Percentiles rank a stretch among this genome's conserved stretches.
Conservation (phyloP, 2,113 vertebrate genomes). For the Amblyopsis rosae region DNA sequence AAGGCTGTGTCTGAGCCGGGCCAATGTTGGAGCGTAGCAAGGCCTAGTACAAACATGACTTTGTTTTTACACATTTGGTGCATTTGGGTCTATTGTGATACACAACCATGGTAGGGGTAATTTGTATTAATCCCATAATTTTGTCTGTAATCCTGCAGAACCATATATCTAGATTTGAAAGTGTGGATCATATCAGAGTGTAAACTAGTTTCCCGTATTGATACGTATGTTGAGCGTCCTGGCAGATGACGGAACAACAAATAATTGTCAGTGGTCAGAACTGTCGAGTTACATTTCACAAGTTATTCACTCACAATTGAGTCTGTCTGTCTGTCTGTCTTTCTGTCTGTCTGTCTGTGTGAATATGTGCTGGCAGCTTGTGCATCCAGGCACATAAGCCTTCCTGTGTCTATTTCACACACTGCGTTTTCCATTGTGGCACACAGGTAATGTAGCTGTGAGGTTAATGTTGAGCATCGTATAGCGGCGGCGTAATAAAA, state of each 20-base stretch:
- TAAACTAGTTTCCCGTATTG: constrained; percentile 41
- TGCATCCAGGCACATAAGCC: constrained; percentile 38
- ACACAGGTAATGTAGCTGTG: constrained; percentile 62
- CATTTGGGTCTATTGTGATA: constrained; percentile 7
- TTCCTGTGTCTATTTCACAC: constrained; percentile 35
- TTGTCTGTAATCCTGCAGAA: constrained; percentile 17
- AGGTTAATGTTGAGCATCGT: constrained; percentile 70
- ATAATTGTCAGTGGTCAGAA: constrained; percentile 38
- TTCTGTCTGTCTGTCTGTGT: constrained; percentile 13
- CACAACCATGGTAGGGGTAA: constrained; percentile 1
- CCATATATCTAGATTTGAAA: constrained; percentile 37
- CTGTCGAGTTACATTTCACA: constrained; percentile 34
- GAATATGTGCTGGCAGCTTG: constrained; percentile 45
- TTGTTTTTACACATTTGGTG: neutral
- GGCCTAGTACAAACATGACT: constrained; percentile 22
- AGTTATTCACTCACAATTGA: constrained; percentile 11
- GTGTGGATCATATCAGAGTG: constrained; percentile 39
- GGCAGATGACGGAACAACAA: constrained; percentile 39
- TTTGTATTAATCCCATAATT: constrained; percentile 5
- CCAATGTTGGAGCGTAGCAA: constrained; percentile 29
- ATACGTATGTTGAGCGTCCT: constrained; percentile 47
- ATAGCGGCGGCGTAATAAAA: constrained; percentile 59
- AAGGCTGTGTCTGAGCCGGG: constrained; percentile 52
- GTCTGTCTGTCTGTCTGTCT: constrained; percentile 8
- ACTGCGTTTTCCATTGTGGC: constrained; percentile 28